A percentile compares a stretch with the other conserved stretches of the same genome.
phyloP scores from a whole-genome alignment of 2,797 vertebrate genomes.

The Salmo trutta region DNA sequence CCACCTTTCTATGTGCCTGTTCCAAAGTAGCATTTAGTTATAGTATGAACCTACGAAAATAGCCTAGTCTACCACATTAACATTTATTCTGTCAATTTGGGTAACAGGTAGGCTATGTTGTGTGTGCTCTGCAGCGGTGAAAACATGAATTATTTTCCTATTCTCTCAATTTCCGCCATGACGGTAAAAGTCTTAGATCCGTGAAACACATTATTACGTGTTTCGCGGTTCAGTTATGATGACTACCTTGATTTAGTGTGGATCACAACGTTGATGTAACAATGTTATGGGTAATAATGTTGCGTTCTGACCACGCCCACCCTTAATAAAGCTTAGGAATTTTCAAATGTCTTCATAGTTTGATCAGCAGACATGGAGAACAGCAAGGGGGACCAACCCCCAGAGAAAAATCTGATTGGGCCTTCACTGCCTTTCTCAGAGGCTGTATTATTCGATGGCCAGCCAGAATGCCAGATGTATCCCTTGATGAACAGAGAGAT shows the following conservation, averaged over 20 bases:
- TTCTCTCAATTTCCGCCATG: background rate
- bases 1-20: background rate
- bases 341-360: constrained; percentile 51
- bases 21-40: background rate
- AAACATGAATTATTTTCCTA: background rate
- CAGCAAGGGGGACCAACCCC: constrained; percentile 48
- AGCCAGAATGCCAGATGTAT: constrained; percentile 63
- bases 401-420: constrained; percentile 52
- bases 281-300: background rate
- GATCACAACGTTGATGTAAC: background rate
- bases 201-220: background rate
- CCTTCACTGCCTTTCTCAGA: constrained; percentile 57
- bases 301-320: constrained; percentile 14
- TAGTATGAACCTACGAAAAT: background rate
- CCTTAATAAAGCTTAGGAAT: constrained; percentile 29
- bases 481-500: constrained; percentile 59
- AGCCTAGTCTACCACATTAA: background rate
- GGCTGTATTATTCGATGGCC: constrained; percentile 62
- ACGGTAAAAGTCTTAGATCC: too few species aligned
- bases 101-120: background rate
- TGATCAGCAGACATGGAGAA: constrained; percentile 49
- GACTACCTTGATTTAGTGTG: background rate
- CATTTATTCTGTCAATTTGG: background rate
- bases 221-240: background rate
- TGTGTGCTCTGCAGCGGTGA: background rate